Base-by-base conservation (phyloP, 2,888 invertebrate species). In the Epirrita christyi region DNA sequence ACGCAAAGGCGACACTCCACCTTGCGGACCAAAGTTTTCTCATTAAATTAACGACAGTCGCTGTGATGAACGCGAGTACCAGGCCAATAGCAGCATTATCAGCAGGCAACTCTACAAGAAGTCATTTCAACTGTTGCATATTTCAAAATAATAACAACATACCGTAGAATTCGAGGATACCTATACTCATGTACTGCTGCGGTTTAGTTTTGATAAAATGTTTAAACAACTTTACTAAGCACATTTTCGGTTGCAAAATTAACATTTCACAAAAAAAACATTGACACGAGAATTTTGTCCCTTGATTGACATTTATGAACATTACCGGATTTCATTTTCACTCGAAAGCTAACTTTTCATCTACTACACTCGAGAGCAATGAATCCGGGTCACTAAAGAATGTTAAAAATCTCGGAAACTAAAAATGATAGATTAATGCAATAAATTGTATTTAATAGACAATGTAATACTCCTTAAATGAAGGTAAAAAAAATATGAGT, bases 1-100 rank as follows among this genome's bases (percentile, higher is more conserved):
- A 55, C 47, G 43, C 55, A 41, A 55, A 59, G 56, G 55, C 42
- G 42, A 34, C 50, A 46, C 54, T 63, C 36, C 47, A 56, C 32
- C 40, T 51, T 52, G 42, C 34, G 29, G 48, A 27, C 8, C 14
- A 27, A 56, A 63, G 61, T 64, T 62, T 47, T 49, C 55, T 64
- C 59, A 64, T 64, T 64, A 52, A 49, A 46, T 34, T 46, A 54
- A n/a, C 47, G 38, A 28, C 21, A 44, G 13, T 34, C 34, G 15
- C 34, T 3, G n/a, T 11, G 11, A 32, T 29, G 28, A 29, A 8
- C n/a, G n/a, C n/a, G n/a, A n/a, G n/a, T 21, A 21, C 21, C 21
- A 21, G 2, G 21, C 21, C 21, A 3, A 21, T 21, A 21, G n/a
- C n/a, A n/a, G n/a, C n/a, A n/a, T n/a, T n/a, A 21, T 21, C 4